Evolutionary conservation across 92 coral and sea anemone genomes (phyloP), one percentile per base, ranked within the genome.

Genomic region (Phenganax subtilis): DNA sequence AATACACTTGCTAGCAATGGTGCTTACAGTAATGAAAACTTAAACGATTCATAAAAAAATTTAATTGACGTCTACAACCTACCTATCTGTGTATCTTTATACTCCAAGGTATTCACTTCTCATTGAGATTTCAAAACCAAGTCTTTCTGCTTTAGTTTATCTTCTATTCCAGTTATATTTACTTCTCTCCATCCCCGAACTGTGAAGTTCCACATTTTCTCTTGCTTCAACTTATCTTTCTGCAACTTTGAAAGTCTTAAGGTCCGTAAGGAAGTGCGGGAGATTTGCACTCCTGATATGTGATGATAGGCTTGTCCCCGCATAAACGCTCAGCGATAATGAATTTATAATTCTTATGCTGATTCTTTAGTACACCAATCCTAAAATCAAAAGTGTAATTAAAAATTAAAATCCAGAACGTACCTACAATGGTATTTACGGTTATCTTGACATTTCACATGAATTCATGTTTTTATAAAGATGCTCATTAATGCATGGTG

Each of bases 131-230:
- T 70, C 30, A 59, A 57, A 27, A 56, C 86, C 51, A 81, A 74
- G 51, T 53, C 52, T 62, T 54, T 57, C 6, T 57, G 15, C 17
- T 20, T 20, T 17, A 83, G 64, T 31, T 75, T 17, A 0, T 75
- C 63, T 31, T 84, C 86, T 12, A 84, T 63, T 6, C 86, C 86
- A 52, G 51, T 20, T 3, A 12, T 51, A 47, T 75, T 76, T 15
- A 68, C 86, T 2, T 64, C 75, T 53, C 82, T 61, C 86, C 86
- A 75, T 2, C 82, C 86, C 28, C 86, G 59, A 0, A 84, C 82
- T n/a, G 86, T 75, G 56, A 84, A 84, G 37, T 84, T 82, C 86
- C 86, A 84, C 37, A 84, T 65, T 61, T 84, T 84, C 15, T 72
- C 51, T 65, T 84, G 86, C 72, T 84, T 84, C 55, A 71, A 7